Conservation (phyloP, 2,797 vertebrate species). For the Coracias cyanogaster region DNA sequence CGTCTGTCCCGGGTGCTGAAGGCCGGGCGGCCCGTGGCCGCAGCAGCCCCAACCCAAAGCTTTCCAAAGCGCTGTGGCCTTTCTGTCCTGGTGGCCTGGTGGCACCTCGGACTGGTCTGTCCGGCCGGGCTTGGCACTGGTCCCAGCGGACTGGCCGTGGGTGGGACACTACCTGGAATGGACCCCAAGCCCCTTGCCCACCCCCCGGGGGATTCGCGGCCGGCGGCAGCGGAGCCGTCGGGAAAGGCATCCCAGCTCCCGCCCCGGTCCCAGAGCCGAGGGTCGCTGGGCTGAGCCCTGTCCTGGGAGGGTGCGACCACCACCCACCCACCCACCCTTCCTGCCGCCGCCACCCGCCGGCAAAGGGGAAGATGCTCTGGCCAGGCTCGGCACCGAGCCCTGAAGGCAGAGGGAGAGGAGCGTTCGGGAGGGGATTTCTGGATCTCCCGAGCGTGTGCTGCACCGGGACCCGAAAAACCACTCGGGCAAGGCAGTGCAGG, state of each 20-base stretch:
- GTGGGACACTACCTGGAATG: not conserved
- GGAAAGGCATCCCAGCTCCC: not conserved
- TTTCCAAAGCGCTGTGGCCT: not conserved
- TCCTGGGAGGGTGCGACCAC: not conserved
- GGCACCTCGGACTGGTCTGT: fast-evolving
- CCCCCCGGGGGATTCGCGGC: not conserved
- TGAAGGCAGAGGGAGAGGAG: not conserved
- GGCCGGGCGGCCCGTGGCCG: fast-evolving
- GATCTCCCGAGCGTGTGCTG: not conserved
- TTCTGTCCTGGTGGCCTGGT: not conserved
- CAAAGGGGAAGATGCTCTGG: too few relatives aligned
- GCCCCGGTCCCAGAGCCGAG: not conserved
- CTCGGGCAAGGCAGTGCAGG: not conserved
- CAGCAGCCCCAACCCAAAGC: not conserved
- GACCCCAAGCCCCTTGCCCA: not conserved
- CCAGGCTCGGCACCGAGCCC: not conserved
- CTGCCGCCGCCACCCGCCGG: too few relatives aligned
- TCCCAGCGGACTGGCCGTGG: not conserved
- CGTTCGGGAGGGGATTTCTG: not conserved
- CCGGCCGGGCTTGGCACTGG: not conserved
- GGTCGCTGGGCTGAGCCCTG: not conserved
- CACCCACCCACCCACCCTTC: too few relatives aligned
- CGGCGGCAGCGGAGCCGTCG: fast-evolving
- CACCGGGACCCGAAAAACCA: not conserved
- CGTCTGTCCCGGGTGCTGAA: constrained; percentile 67